Evolutionary conservation across 2,113 vertebrate genomes (phyloP), one percentile per base, ranked within the genome.

Genomic region (Proterorhinus semilunaris): DNA sequence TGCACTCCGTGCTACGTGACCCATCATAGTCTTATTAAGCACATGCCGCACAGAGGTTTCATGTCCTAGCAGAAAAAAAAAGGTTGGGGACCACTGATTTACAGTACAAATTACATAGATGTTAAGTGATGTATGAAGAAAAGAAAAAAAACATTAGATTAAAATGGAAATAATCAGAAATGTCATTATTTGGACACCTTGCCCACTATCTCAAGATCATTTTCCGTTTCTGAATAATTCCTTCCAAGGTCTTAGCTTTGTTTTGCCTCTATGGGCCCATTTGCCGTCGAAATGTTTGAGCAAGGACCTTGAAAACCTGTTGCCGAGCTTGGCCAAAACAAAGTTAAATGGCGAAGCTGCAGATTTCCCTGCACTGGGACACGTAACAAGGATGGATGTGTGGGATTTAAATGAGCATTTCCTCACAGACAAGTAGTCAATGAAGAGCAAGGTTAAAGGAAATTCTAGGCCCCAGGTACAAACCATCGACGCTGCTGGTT

Each of bases 171-270:
- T 36, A 4, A 36, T 36, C 27, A 36, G 27, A 36, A 36, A 36
- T 36, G 27, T 36, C 27, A 36, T 36, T 4, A 4, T 36, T 36
- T 36, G 27, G 1, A 36, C 27, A 36, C 27, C 2, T 47, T 47
- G 46, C 46, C 10, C 2, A 47, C 27, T 7, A 47, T 47, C 7
- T 47, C 6, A 10, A 9, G 6, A 17, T 53, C 8, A 16, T 17
- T 17, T 53, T 21, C n/a, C 1, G 52, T 21, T 16, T 6, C 21
- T 17, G 6, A 13, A 13, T 27, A 36, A 36, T 47, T 47, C 15
- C 27, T 58, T 58, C 15, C 55, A 58, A 58, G 55, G 55, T 42
- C 27, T 42, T 58, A 15, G 15, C 15, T 61, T 61, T 61, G 58
- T n/a, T 61, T 44, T n/a, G 36, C 58, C 58, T 44, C 7, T 2